Conservation (phyloP, 2,113 vertebrate genomes). For the Psittacula cyanocephala region DNA sequence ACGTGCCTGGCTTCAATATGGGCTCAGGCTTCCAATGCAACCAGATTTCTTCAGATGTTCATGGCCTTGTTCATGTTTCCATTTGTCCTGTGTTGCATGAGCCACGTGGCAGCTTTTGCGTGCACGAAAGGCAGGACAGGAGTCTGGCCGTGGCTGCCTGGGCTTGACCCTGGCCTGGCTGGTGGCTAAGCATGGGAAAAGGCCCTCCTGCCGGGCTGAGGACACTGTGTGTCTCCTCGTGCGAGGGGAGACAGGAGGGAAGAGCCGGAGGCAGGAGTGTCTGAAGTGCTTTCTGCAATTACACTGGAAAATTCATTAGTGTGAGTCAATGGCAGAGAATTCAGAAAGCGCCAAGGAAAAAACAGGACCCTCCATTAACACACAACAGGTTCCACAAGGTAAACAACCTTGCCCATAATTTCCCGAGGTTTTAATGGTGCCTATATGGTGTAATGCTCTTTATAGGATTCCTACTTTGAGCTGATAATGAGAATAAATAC, state of each 20-base stretch:
- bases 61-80: not conserved
- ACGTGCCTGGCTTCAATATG: fast-evolving
- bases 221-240: not conserved
- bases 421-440: not conserved
- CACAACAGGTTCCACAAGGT: not conserved
- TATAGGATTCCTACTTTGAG: not conserved
- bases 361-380: not conserved
- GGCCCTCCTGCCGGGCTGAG: not conserved
- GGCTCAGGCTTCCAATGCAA: not conserved
- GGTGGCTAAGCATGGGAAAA: not conserved
- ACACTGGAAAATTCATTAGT: not conserved
- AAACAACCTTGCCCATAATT: not conserved
- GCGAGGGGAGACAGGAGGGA: not conserved
- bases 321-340: not conserved
- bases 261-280: not conserved
- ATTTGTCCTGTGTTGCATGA: not conserved
- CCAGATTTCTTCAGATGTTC: not conserved
- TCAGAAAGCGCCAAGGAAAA: not conserved
- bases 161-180: not conserved
- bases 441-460: not conserved
- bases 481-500: not conserved
- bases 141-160: fast-evolving
- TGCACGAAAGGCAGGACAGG: fast-evolving
- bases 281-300: constrained; percentile 2
- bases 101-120: not conserved